phyloP scores from a whole-genome alignment of 2,888 invertebrate genomes.

The Lochmaea crataegi region DNA sequence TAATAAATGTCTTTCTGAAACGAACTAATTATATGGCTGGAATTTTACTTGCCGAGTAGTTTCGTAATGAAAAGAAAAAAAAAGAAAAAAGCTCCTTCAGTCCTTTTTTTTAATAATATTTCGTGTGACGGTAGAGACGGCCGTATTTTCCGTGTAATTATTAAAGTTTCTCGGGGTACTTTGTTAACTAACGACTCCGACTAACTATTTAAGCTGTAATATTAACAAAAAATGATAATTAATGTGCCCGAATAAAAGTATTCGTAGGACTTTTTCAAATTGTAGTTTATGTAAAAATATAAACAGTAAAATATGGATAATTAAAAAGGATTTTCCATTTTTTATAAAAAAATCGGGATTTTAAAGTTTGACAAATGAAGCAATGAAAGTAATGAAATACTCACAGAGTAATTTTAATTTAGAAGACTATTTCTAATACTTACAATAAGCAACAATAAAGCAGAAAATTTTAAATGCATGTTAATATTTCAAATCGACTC shows the following conservation, averaged over 20 bases:
- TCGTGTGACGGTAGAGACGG: slow-evolving; percentile 12
- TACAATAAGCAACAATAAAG: too few species aligned
- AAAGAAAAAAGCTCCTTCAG: not conserved
- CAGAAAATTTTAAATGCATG: too few species aligned
- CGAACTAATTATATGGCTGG: slow-evolving; percentile 33
- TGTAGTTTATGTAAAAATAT: too few species aligned
- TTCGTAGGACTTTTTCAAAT: too few species aligned
- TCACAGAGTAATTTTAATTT: too few species aligned
- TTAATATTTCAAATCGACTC: too few species aligned
- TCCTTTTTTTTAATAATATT: not conserved
- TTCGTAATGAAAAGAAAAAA: slow-evolving; percentile 8
- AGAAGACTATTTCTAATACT: too few species aligned
- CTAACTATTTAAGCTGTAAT: not conserved
- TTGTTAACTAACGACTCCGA: slow-evolving; percentile 22
- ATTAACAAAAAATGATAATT: not conserved
- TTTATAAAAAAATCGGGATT: too few species aligned
- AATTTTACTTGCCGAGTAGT: slow-evolving; percentile 27
- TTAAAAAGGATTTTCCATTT: too few species aligned
- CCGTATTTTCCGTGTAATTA: slow-evolving; percentile 28
- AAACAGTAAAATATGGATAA: too few species aligned
- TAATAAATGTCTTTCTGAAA: slow-evolving; percentile 35
- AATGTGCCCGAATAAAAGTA: not conserved
- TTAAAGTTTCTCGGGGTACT: slow-evolving; percentile 9
- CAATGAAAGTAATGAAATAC: too few species aligned
- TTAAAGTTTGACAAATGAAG: too few species aligned